Base-by-base conservation (phyloP, 1,140 invertebrate genomes). In the Homarus americanus region DNA sequence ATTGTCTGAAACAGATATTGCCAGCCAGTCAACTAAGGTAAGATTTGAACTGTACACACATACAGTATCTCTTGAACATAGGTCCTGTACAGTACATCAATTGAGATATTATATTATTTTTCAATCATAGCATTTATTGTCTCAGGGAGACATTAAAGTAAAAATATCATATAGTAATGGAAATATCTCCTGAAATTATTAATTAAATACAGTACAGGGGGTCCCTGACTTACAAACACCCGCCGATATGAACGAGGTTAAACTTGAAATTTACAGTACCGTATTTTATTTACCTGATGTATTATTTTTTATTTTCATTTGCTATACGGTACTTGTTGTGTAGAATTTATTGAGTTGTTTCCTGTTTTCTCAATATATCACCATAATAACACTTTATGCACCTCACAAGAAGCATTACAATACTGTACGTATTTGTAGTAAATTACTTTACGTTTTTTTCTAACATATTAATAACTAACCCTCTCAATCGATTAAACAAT, bases 1-100 rank as follows among this genome's bases (percentile, higher is more conserved):
- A 41, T 66, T 41, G 7, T 20, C 79, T 9, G 44, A 89, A 72
- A 12, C 78, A 58, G 44, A 82, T 40, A 24, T 41, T 28, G n/a
- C 79, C 41, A 49, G 2, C 32, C 78, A 89, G 32, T 17, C 78
- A 0, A 58, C 10, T 36, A 82, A 53, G 41, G 87, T 89, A 58
- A 53, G 49, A 58, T 15, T 15, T 58, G 20, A 24, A 58, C 2
- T 20, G n/a, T n/a, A n/a, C n/a, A 32, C 9, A 9, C 20, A 69
- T 5, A 40, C 53, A 32, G 58, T 32, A 28, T 34, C n/a, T 49
- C 15, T 49, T 32, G 15, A 24, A 32, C 15, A 3, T 1, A 44
- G 3, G 10, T 44, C 34, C 3, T 80, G 36, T 80, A 34, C 15
- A 36, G 0, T 34, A 28, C 17, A 28, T 12, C 17, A 20, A 49